Base-by-base conservation (phyloP, 2,113 vertebrate genomes). In the Cygnus atratus region DNA sequence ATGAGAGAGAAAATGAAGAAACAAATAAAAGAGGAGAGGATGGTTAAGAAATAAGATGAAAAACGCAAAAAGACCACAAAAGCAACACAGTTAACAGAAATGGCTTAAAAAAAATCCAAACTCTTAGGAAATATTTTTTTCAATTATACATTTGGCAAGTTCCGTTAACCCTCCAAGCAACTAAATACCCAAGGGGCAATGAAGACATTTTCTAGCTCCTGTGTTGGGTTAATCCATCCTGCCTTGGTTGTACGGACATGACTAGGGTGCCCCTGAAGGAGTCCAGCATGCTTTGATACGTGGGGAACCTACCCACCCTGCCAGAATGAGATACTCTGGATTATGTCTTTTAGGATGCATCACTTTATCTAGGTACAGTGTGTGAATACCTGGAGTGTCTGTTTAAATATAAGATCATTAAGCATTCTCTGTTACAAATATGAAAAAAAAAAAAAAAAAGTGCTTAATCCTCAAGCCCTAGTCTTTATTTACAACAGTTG, bases 331-430 rank as follows among this genome's bases (percentile, higher is more conserved):
- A 50, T 58, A 17, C 67, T 83, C 79, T 50, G 72, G 70, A 77
- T 83, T 37, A 6, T 50, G 58, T 63, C n/a, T 46, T 86, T 71
- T 52, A 52, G 46, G 52, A 39, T 46, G 21, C 31, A 58, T n/a
- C 52, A 41, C 1, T 0, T 8, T 52, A 48, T 11, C 13, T 13
- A 43, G 70, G 44, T 6, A 44, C 18, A 41, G 29, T 0, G 11
- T 16, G 35, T 25, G 75, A 86, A 33, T 14, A 70, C 18, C 80
- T 21, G 24, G 8, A 39, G 20, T 13, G 12, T 28, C 77, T 71
- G 28, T 0, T 24, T n/a, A 63, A 93, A 81, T 18, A 62, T 0
- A 63, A 81, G 46, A 17, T 93, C 83, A 59, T 19, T 62, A 58
- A 88, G n/a, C 44, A 76, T 10, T 19, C 52, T 74, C n/a, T 20